Evolutionary conservation across 2,113 vertebrate genomes (phyloP), one percentile per base, ranked within the genome.

Genomic region (Rhizomys pruinosus): DNA sequence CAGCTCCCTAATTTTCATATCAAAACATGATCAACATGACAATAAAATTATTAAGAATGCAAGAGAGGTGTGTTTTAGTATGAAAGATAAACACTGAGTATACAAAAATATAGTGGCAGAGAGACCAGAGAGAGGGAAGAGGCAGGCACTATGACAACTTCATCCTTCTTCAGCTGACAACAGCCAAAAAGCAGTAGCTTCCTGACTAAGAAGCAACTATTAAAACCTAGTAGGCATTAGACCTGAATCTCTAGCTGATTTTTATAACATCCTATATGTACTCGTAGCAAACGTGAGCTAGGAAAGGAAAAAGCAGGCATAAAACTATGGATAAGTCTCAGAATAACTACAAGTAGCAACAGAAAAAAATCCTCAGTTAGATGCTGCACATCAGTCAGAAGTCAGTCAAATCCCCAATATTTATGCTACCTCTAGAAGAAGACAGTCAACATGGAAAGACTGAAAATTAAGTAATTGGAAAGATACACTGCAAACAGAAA

Each of bases 91-190:
- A 61, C 73, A 57, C n/a, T 39, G 81, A 87, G 68, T 59, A 39
- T 80, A 61, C 47, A 2, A 74, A 93, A 95, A 69, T 90, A 87
- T 63, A 39, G 37, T 90, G 34, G 16, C 39, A 55, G 68, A 86
- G 6, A 20, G 12, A 69, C 12, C 5, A 6, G 12, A 47, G 3
- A 0, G 7, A 2, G 0, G 7, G 16, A 57, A 64, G 11, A 93
- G 10, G 10, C 68, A 64, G 25, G 1, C 57, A 93, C 84, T n/a
- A 42, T 9, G 39, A 13, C 22, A 55, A 77, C 3, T 42, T 44
- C 29, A n/a, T 78, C 42, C 63, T 79, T 80, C 9, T 77, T 95
- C 37, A 63, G 29, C 66, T 87, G 47, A 52, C 47, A 64, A 17
- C 64, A 90, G 17, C 74, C 66, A 63, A 16, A 93, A 63, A 22